Base-by-base conservation (phyloP, 2,888 invertebrate species). In the Macaria liturata region DNA sequence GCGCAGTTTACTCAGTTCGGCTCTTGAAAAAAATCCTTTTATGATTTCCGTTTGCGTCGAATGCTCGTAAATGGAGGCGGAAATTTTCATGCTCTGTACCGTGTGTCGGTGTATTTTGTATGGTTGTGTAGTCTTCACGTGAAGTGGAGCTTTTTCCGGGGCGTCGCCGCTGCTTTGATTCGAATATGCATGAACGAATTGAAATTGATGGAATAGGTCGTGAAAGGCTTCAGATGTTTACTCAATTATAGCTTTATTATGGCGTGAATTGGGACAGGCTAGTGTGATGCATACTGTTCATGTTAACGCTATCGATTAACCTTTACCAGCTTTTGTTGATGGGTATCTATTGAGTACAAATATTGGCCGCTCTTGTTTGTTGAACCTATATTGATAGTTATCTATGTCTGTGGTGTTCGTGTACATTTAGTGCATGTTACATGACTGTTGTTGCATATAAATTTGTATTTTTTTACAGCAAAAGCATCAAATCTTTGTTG, bases 141-240 rank as follows among this genome's bases (percentile, higher is more conserved):
- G 64, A 54, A 62, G 66, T 62, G 60, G 58, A 58, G 61, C 60
- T 56, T 66, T 66, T 64, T 66, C 66, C 66, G 66, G 66, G 67
- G 65, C 67, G 67, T 64, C 61, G 55, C 66, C 62, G 59, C 46
- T 57, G 58, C 63, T 67, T 69, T 64, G 65, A 64, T 65, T 67
- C 62, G 67, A 60, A 66, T 62, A 65, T 64, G 66, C 65, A 66
- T 69, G 62, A 65, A 65, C 65, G 65, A 67, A 65, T 65, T 68
- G 68, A 63, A 68, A 66, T 66, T 64, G 62, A 68, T 68, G 64
- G 65, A 59, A 65, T 62, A 65, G 64, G 59, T 61, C 42, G 67
- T 60, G 57, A 58, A 64, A 62, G 53, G 48, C 61, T 62, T 64
- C 51, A 62, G 60, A 62, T 63, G 64, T 59, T 68, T 66, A 63